Evolutionary conservation across 2,797 vertebrate genomes (phyloP), one percentile per base, ranked within the genome.

Genomic region (Myotis planiceps): DNA sequence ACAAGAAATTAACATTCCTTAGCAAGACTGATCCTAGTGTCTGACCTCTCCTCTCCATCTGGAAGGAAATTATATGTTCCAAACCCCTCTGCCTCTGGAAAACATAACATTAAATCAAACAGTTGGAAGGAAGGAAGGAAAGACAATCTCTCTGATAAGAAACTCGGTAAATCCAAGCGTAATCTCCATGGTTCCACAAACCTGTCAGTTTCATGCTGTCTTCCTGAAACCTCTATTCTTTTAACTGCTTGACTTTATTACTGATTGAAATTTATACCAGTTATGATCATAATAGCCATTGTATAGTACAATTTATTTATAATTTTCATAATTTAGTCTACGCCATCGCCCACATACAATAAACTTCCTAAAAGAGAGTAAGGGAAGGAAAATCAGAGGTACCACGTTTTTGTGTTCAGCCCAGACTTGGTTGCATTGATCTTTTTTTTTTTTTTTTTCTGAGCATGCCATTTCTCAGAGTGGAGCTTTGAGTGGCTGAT

Each of bases 31-130:
- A 79, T 45, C 53, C 14, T 49, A 55, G 42, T 27, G 78, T 49
- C 34, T 85, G 42, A 88, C 45, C 53, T 90, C 45, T 91, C 4
- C 4, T 32, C 29, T n/a, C 37, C 14, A n/a, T 88, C 65, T 51
- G 55, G 37, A 87, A 97, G 68, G 66, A 92, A 93, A 82, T 82
- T 66, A 34, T 65, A 81, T 94, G 76, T 82, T 92, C 58, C 58
- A 65, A 74, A 58, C 65, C 25, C 27, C 74, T 76, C 34, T 76
- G 6, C 75, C 58, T 83, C 71, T 93, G 58, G 76, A 76, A 89
- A 86, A 68, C 13, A 23, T 34, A 95, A 55, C 21, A 81, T 60
- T 42, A 83, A 91, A 66, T 88, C 49, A 82, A 84, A 88, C 16
- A 75, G 16, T 45, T 90, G 10, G 16, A 94, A 85, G 29, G 18